Evolutionary conservation across 2,888 invertebrate genomes (phyloP), one percentile per base, ranked within the genome.

Genomic region (Andricus quercusramuli): DNA sequence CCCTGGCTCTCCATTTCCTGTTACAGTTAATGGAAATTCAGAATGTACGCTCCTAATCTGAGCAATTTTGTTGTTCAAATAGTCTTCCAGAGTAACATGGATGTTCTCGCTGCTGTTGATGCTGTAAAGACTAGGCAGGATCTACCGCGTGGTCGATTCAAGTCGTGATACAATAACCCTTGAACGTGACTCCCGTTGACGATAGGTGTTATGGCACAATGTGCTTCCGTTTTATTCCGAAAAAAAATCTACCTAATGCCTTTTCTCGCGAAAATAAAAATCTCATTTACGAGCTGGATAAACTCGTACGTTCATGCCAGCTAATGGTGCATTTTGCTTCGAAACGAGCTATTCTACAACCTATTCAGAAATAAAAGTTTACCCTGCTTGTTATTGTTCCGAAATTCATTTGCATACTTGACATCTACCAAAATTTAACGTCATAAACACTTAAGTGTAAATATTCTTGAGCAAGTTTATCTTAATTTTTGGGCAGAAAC

Each of bases 1-100:
- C 80, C 86, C 84, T 84, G 79, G 81, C 84, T 83, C 86, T 86
- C 85, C 86, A 90, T 90, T 91, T 91, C 90, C 90, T 90, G 89
- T 89, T 90, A 89, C 88, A 88, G 88, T 90, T 91, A 90, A 91
- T 91, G 90, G 90, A 92, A 91, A 92, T 92, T 91, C 90, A 89
- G 87, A 90, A 88, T 88, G 87, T 87, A 88, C 85, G 88, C 87
- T 88, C 86, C 90, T 90, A 91, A 91, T 90, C 90, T 87, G 80
- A 81, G 88, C 88, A 89, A 89, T 92, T 91, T 91, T 88, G 86
- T 86, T 83, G 83, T 82, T 86, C 86, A 83, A 89, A 88, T 88
- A 85, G 86, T 83, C 86, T 84, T 83, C 85, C 82, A 81, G 81
- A 85, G 74, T 78, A 76, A 77, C 66, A 56, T 67, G 56, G 17